Base-by-base conservation (phyloP, 1,140 invertebrate genomes). In the Diabrotica undecimpunctata region DNA sequence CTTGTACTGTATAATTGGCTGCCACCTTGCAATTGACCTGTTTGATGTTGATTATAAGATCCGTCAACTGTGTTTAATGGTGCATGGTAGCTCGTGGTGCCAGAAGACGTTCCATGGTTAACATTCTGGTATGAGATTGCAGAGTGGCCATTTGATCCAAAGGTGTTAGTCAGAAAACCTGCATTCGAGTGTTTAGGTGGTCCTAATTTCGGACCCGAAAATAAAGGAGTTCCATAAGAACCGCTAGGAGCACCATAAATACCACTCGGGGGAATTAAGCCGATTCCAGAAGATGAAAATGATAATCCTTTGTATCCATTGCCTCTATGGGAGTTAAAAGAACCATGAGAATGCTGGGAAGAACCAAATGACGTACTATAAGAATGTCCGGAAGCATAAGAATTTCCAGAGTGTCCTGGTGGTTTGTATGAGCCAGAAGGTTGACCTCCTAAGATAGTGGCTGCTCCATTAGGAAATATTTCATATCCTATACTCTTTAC, bases 181-280 rank as follows among this genome's bases (percentile, higher is more conserved):
- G 66, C 66, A 57, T 62, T 82, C 0, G 86, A 86, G 38, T 81
- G 78, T 75, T 81, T 83, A 3, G 87, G 85, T 51, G 80, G 78
- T 9, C 75, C 67, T 13, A 70, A 66, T 64, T 71, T 65, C n/a
- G 65, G 61, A 53, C 65, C 76, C 0, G 80, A 64, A 25, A 77
- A 75, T 8, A 86, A 81, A 9, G 84, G 83, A 14, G 81, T 81
- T 13, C 83, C 84, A 61, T 85, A 84, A 69, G 79, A 81, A 50
- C 80, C 81, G 61, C 78, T 81, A 61, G 82, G 81, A 2, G 82
- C 75, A 46, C 82, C 81, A 77, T 86, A 86, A 13, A 83, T 60
- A 5, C 82, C 83, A 67, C 82, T 84, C 36, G 84, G 81, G 13
- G 84, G 81, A 12, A 81, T 77, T 36, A 85, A 73, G 7, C 83